Conservation (phyloP, 2,113 vertebrate genomes). For the Uria lomvia region DNA sequence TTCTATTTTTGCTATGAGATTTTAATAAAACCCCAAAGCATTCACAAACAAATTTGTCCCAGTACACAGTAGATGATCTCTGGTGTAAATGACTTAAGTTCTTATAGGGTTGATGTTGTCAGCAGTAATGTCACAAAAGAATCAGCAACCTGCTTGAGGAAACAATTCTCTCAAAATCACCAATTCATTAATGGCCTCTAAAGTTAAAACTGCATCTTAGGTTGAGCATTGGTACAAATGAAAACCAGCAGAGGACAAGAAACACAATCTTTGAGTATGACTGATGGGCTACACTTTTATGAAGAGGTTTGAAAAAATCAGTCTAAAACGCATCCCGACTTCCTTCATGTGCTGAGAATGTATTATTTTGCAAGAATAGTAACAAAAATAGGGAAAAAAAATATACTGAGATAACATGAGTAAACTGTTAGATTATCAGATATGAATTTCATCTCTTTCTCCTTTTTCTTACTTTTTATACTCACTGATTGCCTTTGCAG, state of each 20-base stretch:
- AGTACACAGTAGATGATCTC: not conserved
- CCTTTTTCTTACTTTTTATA: not conserved
- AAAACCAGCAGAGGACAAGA: not conserved
- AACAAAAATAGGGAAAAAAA: not conserved
- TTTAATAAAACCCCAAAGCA: not conserved
- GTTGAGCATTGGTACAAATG: not conserved
- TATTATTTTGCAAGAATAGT: not conserved
- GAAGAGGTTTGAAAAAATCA: not conserved
- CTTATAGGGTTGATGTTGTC: not conserved
- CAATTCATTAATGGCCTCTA: not conserved
- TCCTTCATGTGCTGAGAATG: not conserved
- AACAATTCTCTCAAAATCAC: not conserved
- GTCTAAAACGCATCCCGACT: not conserved
- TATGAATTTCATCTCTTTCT: not conserved
- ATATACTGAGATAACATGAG: not conserved
- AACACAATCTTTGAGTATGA: not conserved
- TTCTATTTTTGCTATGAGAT: not conserved
- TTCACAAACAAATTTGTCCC: not conserved
- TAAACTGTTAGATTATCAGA: not conserved
- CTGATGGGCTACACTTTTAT: not conserved
- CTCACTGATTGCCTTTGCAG: not conserved
- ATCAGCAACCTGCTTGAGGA: not conserved
- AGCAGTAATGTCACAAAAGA: not conserved
- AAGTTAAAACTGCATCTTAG: not conserved
- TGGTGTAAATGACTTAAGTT: not conserved